Percentiles rank a stretch among this genome's conserved stretches.
Conservation (phyloP, 2,797 vertebrate genomes). For the Cyprinodon diabolis region DNA sequence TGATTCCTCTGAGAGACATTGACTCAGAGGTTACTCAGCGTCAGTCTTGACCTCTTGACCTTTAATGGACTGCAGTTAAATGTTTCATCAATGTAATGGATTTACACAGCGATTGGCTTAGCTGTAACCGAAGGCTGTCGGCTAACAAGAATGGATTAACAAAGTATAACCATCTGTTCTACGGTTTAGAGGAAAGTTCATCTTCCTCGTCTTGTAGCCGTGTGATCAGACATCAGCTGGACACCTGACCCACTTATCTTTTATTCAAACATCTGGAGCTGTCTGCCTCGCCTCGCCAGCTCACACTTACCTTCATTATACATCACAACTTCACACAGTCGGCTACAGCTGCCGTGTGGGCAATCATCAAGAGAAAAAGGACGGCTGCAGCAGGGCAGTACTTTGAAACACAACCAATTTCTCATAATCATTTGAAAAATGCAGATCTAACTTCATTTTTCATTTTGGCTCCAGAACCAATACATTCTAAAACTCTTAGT, state of each 20-base stretch:
- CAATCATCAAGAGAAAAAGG: conserved; percentile 26
- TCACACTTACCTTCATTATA: conserved; percentile 39
- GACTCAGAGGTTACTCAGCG: neutral
- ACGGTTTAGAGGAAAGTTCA: neutral
- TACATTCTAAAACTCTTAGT: neutral
- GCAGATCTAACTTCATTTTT: neutral
- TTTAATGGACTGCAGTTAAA: conserved; percentile 26
- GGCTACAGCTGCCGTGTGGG: conserved; percentile 27
- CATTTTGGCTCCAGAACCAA: neutral
- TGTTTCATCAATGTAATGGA: neutral
- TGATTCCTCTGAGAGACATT: conserved; percentile 26
- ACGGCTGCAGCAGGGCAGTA: neutral
- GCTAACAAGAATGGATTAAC: neutral
- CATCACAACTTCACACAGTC: conserved; percentile 38
- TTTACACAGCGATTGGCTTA: neutral
- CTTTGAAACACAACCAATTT: neutral
- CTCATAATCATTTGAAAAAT: neutral
- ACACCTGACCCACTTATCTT: conserved; percentile 66
- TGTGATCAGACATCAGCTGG: conserved; percentile 22
- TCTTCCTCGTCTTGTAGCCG: neutral
- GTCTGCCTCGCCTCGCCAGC: conserved; percentile 36
- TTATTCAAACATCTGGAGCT: conserved; percentile 60
- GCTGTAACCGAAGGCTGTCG: neutral
- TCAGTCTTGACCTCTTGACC: conserved; percentile 37
- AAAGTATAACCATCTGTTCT: neutral